Evolutionary conservation across 2,113 vertebrate genomes (phyloP).

Genomic region (Proterorhinus semilunaris): DNA sequence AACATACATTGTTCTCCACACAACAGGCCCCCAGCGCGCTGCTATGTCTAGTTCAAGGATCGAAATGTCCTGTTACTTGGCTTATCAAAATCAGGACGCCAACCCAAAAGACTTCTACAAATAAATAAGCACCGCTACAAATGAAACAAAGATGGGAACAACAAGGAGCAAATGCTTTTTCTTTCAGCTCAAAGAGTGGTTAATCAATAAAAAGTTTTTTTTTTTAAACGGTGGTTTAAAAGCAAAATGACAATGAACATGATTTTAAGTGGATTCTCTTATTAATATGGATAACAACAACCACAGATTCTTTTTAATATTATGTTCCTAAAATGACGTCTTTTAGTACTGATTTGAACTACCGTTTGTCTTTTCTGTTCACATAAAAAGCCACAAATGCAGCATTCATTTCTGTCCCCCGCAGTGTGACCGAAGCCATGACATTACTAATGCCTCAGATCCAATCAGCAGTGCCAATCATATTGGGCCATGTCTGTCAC

Average conservation of each 20-base stretch:
- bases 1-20: conserved; percentile 8
- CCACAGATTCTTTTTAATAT: background rate
- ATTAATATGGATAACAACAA: too few species aligned
- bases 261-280: too few species aligned
- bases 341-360: background rate
- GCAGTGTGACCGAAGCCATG: conserved; percentile 30
- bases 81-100: conserved; percentile 43
- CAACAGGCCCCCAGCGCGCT: conserved; percentile 16
- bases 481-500: conserved; percentile 57
- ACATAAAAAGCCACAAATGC: background rate
- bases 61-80: conserved; percentile 37
- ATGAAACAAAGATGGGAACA: too few species aligned
- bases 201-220: too few species aligned
- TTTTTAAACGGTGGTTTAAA: too few species aligned
- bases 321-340: background rate
- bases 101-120: conserved; percentile 38
- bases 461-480: conserved; percentile 64
- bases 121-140: background rate
- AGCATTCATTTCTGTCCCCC: conserved; percentile 1
- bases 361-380: background rate
- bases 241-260: too few species aligned
- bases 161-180: too few species aligned
- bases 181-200: too few species aligned
- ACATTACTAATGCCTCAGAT: conserved; percentile 44
- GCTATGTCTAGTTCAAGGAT: conserved; percentile 19